Percentiles rank a stretch among this genome's conserved stretches.
Evolutionary conservation across 2,888 invertebrate genomes (phyloP).

Genomic region (Caradrina kadenii): DNA sequence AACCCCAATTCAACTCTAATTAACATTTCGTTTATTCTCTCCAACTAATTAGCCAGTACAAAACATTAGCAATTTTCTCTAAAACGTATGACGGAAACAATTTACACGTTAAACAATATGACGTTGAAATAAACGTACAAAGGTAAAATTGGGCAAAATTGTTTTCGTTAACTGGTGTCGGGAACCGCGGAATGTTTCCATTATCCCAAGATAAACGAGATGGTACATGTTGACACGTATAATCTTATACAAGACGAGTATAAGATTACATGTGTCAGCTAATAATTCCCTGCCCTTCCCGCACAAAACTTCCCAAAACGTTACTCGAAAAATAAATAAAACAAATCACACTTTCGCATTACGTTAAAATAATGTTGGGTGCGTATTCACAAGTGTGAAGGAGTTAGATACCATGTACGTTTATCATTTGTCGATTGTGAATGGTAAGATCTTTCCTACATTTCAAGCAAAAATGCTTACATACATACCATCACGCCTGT

Average conservation of each 20-base stretch:
- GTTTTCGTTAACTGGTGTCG: slow-evolving; percentile 70
- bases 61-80: slow-evolving; percentile 52
- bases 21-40: slow-evolving; percentile 40
- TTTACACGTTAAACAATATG: slow-evolving; percentile 57
- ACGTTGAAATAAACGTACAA: slow-evolving; percentile 61
- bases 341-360: slow-evolving; percentile 46
- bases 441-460: neutral
- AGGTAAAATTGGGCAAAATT: slow-evolving; percentile 73
- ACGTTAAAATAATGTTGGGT: slow-evolving; percentile 18
- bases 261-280: slow-evolving; percentile 84
- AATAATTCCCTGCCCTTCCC: slow-evolving; percentile 66
- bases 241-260: slow-evolving; percentile 83
- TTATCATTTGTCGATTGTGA: neutral
- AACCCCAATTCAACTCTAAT: slow-evolving; percentile 4
- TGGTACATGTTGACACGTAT: slow-evolving; percentile 81
- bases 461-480: neutral
- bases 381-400: slow-evolving; percentile 2
- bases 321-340: slow-evolving; percentile 57
- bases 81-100: slow-evolving; percentile 56
- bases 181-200: slow-evolving; percentile 74
- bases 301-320: slow-evolving; percentile 58
- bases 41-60: slow-evolving; percentile 48
- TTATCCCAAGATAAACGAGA: slow-evolving; percentile 82
- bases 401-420: neutral
- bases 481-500: too few relatives aligned